These are phyloP conservation scores for Cheilosia vernalis DNA, from an alignment of 2,888 invertebrate species.

Conservation along the genomic window DNA sequence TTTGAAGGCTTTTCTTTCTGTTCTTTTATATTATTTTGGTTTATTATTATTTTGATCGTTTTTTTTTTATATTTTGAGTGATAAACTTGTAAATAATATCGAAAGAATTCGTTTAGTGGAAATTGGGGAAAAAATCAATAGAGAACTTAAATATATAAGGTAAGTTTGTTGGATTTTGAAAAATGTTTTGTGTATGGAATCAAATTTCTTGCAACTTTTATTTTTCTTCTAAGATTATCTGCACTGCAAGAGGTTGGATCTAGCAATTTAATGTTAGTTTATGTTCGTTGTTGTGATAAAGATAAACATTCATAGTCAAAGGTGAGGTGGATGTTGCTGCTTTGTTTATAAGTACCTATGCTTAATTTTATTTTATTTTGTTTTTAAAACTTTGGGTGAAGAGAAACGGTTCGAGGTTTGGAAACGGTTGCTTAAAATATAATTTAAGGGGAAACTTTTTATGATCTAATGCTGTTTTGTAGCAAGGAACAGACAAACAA, in stretches of 20 bases:
- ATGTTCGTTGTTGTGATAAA: slow-evolving; percentile 7
- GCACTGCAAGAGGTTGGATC: slow-evolving; percentile 75
- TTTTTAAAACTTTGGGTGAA: too few relatives aligned
- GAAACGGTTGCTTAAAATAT: too few relatives aligned
- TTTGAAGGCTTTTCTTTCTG: slow-evolving; percentile 78
- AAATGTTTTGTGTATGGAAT: slow-evolving; percentile 36
- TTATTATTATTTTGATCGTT: slow-evolving; percentile 15
- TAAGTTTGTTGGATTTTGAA: slow-evolving; percentile 24
- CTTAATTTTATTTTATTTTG: too few relatives aligned
- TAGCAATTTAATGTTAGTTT: slow-evolving; percentile 14
- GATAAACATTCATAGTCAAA: slow-evolving; percentile 21
- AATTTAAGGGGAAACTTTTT: too few relatives aligned
- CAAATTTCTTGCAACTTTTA: slow-evolving; percentile 34
- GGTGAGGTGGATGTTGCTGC: background rate
- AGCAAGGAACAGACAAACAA: too few relatives aligned
- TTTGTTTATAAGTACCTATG: too few relatives aligned
- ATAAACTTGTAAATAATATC: slow-evolving; percentile 56
- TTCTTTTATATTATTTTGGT: slow-evolving; percentile 12
- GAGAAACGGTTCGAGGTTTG: too few relatives aligned
- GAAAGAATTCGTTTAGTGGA: slow-evolving; percentile 20
- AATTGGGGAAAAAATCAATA: slow-evolving; percentile 20
- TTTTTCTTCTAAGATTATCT: slow-evolving; percentile 30
- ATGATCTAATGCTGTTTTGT: too few relatives aligned
- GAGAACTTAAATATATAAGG: slow-evolving; percentile 25
- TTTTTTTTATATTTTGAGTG: slow-evolving; percentile 39